Evolutionary conservation across 2,797 vertebrate genomes (phyloP).

Genomic region (Pseudomugil gertrudae): DNA sequence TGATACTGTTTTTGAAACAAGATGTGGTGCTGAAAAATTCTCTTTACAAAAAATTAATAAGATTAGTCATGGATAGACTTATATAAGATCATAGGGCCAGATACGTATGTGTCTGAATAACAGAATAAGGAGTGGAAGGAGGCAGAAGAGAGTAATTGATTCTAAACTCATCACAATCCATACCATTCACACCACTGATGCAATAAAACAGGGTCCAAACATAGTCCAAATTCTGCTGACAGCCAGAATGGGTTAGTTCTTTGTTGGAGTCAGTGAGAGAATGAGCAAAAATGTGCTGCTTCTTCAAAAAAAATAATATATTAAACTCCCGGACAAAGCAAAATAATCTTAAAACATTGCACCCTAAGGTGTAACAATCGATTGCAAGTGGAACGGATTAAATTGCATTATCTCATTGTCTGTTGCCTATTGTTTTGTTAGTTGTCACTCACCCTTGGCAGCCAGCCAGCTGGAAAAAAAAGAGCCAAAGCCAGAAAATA

Average conservation of each 20-base stretch:
- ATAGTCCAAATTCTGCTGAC: slow-evolving; percentile 72
- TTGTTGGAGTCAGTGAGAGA: slow-evolving; percentile 61
- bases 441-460: slow-evolving; percentile 70
- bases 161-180: slow-evolving; percentile 57
- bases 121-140: slow-evolving; percentile 40
- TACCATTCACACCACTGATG: slow-evolving; percentile 74
- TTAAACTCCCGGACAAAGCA: slow-evolving; percentile 65
- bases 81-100: slow-evolving; percentile 36
- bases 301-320: slow-evolving; percentile 74
- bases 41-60: slow-evolving; percentile 46
- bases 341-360: slow-evolving; percentile 74
- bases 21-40: slow-evolving; percentile 26
- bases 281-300: slow-evolving; percentile 68
- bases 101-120: slow-evolving; percentile 42
- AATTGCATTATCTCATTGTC: slow-evolving; percentile 70
- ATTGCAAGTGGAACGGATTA: slow-evolving; percentile 70
- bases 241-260: slow-evolving; percentile 44
- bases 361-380: slow-evolving; percentile 77
- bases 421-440: slow-evolving; percentile 66
- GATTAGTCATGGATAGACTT: slow-evolving; percentile 40
- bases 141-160: slow-evolving; percentile 57
- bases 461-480: slow-evolving; percentile 52
- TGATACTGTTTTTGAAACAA: slow-evolving; percentile 39
- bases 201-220: slow-evolving; percentile 61
- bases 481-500: slow-evolving; percentile 44